Evolutionary conservation across 2,113 vertebrate species (phyloP).

Genomic region (Ancistrus triradiatus): DNA sequence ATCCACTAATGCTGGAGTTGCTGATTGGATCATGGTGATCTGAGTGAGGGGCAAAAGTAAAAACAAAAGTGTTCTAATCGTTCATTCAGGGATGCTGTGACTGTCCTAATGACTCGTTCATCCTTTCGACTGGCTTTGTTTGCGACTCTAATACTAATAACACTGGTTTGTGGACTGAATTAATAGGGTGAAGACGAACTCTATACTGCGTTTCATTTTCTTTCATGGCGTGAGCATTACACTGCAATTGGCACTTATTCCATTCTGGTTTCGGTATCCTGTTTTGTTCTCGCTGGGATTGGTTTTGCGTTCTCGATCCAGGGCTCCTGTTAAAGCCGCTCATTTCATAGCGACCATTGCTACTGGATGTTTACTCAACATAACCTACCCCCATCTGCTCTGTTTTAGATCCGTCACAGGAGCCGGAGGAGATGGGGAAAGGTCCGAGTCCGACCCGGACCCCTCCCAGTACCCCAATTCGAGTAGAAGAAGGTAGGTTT

Average conservation of each 20-base stretch:
- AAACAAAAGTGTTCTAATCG: no score
- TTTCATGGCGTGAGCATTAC: constrained; percentile 13
- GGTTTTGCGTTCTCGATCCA: no score
- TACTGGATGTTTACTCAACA: no score
- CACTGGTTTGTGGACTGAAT: not conserved
- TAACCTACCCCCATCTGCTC: no score
- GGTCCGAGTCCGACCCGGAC: constrained; percentile 74
- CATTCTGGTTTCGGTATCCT: not conserved
- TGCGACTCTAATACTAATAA: constrained; percentile 38
- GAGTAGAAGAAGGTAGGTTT: constrained; percentile 87
- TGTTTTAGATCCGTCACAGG: constrained; percentile 60
- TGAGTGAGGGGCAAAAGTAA: no score
- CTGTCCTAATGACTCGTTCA: no score
- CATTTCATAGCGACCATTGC: no score
- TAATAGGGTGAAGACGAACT: constrained; percentile 10
- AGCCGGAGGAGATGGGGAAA: constrained; percentile 69
- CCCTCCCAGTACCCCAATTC: constrained; percentile 83
- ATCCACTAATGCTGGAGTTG: no score
- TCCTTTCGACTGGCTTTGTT: constrained; percentile 9
- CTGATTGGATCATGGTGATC: no score
- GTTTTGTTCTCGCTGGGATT: not conserved
- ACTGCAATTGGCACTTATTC: not conserved
- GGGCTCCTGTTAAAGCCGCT: no score
- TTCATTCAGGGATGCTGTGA: no score
- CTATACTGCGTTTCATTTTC: constrained; percentile 6